Conservation (phyloP, 2,113 vertebrate genomes). For the Erythrocercus mccallii region DNA sequence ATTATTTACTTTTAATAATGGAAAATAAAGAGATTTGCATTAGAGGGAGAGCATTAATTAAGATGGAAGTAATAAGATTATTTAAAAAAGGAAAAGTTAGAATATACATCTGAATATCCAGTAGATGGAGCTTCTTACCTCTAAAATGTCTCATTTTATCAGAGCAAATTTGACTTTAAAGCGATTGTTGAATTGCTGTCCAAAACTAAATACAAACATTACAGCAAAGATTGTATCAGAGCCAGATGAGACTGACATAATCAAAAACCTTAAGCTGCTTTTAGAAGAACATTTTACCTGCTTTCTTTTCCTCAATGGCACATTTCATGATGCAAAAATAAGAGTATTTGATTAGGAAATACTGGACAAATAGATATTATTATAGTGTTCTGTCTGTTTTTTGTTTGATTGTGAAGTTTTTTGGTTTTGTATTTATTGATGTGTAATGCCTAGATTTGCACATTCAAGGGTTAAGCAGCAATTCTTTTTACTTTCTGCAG, state of each 20-base stretch:
- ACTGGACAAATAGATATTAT: not conserved
- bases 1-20: not conserved
- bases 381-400: not conserved
- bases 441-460: not conserved
- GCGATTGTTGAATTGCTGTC: not conserved
- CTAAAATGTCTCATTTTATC: conserved; percentile 19
- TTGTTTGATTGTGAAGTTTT: not conserved
- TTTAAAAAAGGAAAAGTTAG: not conserved
- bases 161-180: not conserved
- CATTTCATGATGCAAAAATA: not conserved
- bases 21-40: not conserved
- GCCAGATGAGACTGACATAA: not conserved
- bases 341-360: not conserved
- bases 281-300: not conserved
- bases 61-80: not conserved
- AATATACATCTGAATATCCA: conserved; percentile 38
- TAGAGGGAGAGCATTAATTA: not conserved
- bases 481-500: not conserved
- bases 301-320: not conserved
- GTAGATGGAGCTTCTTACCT: conserved; percentile 67
- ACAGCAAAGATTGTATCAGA: not conserved
- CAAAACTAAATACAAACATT: not conserved
- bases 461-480: not conserved
- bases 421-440: not conserved
- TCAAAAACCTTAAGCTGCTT: not conserved